Evolutionary conservation across 2,113 vertebrate genomes (phyloP).

Genomic region (Isurus oxyrinchus): DNA sequence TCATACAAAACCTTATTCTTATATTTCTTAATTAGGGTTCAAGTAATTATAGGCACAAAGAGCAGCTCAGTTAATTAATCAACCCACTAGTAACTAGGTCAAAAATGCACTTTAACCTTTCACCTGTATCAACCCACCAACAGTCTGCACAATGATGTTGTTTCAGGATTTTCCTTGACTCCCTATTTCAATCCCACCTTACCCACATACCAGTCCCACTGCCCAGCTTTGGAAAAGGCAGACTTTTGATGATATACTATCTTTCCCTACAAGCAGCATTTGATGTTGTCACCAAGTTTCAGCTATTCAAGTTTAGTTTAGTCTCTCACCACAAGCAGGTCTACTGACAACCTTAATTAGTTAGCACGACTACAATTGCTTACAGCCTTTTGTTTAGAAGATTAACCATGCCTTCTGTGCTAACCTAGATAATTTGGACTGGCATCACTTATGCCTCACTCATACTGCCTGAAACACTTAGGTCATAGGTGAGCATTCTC

Average conservation of each 20-base stretch:
- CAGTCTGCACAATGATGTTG: neutral
- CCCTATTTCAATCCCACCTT: neutral
- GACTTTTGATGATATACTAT: neutral
- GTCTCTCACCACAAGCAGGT: neutral
- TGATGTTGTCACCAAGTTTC: neutral
- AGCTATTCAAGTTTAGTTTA: neutral
- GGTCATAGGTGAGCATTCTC: neutral
- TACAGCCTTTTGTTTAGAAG: neutral
- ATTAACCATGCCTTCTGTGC: too few relatives aligned
- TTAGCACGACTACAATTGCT: neutral
- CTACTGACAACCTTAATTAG: slow-evolving; percentile 16
- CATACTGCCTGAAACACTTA: neutral
- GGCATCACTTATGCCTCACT: neutral
- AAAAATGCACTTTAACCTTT: slow-evolving; percentile 32
- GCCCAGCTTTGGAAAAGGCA: neutral
- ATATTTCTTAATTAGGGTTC: slow-evolving; percentile 36
- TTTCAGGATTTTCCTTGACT: neutral
- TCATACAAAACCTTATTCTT: slow-evolving; percentile 25
- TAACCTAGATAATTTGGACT: neutral
- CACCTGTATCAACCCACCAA: neutral
- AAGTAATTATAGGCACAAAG: slow-evolving; percentile 19
- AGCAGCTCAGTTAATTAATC: slow-evolving; percentile 33
- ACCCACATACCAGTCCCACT: too few relatives aligned
- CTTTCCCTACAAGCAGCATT: neutral
- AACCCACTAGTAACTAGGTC: slow-evolving; percentile 28